A percentile compares a stretch with the other conserved stretches of the same genome.
These are phyloP conservation scores for Phrynocephalus vlangalii DNA, from an alignment of 2,797 vertebrate genomes.

Conservation along the genomic window DNA sequence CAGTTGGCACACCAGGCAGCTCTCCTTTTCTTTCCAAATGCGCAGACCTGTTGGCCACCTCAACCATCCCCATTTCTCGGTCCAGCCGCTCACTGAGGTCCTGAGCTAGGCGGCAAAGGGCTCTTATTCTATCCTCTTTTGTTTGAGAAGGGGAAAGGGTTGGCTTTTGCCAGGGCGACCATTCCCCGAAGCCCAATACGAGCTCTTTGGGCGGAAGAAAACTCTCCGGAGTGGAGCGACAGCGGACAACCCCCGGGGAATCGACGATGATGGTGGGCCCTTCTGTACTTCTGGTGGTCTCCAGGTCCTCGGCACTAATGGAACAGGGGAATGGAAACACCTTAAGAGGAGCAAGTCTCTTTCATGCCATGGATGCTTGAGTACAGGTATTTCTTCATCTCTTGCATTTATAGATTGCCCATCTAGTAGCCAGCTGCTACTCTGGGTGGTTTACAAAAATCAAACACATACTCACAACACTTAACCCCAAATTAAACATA, in stretches of 20 bases:
- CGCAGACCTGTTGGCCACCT: slow-evolving; percentile 8
- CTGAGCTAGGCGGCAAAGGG: slow-evolving; percentile 68
- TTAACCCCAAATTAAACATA: no score
- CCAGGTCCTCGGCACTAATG: slow-evolving; percentile 47
- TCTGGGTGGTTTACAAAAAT: no score
- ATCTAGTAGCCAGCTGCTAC: no score
- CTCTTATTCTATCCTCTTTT: slow-evolving; percentile 69
- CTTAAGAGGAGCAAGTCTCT: neutral
- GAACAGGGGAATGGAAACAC: slow-evolving; percentile 50
- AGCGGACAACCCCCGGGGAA: neutral
- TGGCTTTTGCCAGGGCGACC: neutral
- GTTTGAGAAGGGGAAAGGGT: slow-evolving; percentile 28
- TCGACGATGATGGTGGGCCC: neutral
- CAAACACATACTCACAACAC: no score
- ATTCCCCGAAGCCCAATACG: slow-evolving; percentile 3
- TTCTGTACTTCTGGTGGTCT: rapidly evolving
- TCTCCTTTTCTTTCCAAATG: neutral
- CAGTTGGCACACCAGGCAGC: neutral
- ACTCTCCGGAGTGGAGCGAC: neutral
- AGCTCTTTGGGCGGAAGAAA: neutral
- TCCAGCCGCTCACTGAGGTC: slow-evolving; percentile 75
- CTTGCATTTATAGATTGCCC: no score
- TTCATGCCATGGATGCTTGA: no score
- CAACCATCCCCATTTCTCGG: slow-evolving; percentile 62
- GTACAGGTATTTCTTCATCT: no score